Evolutionary conservation across 2,888 invertebrate genomes (phyloP), one percentile per base, ranked within the genome.

Genomic region (Priapulus caudatus): DNA sequence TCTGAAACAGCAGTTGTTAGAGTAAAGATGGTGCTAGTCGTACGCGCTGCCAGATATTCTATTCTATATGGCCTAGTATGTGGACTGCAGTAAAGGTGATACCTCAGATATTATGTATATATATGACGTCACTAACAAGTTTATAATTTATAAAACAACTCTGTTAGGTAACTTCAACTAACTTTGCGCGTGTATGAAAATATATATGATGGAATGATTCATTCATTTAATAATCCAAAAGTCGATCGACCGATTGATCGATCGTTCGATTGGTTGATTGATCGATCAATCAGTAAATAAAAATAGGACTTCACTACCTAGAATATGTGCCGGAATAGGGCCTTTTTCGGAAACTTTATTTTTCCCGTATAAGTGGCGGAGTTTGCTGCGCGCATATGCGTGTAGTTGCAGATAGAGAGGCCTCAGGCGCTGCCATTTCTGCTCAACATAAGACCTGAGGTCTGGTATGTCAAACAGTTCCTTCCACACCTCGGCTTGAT

Each of bases 251-350:
- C n/a, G 33, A 33, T 10, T 33, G n/a, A 33, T 10, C n/a, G 33
- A 33, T 10, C n/a, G 33, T 33, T 10, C n/a, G 33, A 33, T 10
- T 33, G 33, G n/a, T 10, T 33, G 33, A 33, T 10, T 33, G 33
- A 33, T 10, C 33, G 33, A 33, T 33, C 10, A 33, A 33, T 33
- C 10, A 33, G n/a, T 33, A n/a, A 33, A 33, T 33, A n/a, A 33
- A 33, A n/a, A n/a, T 10, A 33, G 10, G 33, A 33, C 10, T 33
- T n/a, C 45, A 57, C 33, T 49, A 65, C 66, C 65, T 24, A 67
- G 60, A n/a, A 67, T 57, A 61, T 67, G 67, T 3, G 64, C 67
- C n/a, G 67, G 67, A 45, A 67, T 64, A 22, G 67, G 59, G 21
- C 60, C 62, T 50, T 65, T 65, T 48, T 61, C 60, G 44, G 61